A percentile compares a stretch with the other conserved stretches of the same genome.
Conservation (phyloP, 2,888 invertebrate genomes). For the Carpatolechia fugitivella region DNA sequence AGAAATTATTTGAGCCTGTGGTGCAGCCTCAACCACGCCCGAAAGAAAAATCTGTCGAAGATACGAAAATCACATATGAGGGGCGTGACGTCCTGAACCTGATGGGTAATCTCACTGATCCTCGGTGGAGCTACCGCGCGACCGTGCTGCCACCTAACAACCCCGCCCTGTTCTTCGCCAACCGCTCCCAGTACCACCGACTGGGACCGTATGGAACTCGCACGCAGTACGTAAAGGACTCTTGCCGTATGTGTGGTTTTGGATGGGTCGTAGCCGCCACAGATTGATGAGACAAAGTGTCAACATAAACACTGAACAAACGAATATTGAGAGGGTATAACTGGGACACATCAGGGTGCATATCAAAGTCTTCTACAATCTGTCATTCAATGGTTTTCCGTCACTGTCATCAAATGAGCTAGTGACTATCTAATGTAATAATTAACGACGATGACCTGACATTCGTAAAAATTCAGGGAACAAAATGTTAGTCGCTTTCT, state of each 20-base stretch:
- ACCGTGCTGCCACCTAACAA: slow-evolving; percentile 78
- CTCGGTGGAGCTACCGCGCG: slow-evolving; percentile 77
- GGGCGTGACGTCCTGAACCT: slow-evolving; percentile 81
- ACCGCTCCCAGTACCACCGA: slow-evolving; percentile 81
- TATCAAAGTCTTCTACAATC: slow-evolving; percentile 44
- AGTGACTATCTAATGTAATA: slow-evolving; percentile 44
- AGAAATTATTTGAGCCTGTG: slow-evolving; percentile 70
- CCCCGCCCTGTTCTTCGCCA: slow-evolving; percentile 79
- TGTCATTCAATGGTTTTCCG: slow-evolving; percentile 49
- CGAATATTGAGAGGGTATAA: slow-evolving; percentile 51
- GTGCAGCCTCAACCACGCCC: slow-evolving; percentile 69
- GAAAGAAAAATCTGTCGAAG: slow-evolving; percentile 55
- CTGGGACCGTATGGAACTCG: slow-evolving; percentile 76
- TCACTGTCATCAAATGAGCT: slow-evolving; percentile 33
- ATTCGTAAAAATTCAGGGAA: slow-evolving; percentile 29
- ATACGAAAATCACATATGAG: slow-evolving; percentile 67
- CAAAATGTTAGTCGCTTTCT: background rate
- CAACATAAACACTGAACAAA: slow-evolving; percentile 60
- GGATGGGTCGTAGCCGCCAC: slow-evolving; percentile 71
- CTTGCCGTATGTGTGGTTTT: slow-evolving; percentile 74
- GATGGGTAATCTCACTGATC: slow-evolving; percentile 74
- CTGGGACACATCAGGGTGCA: slow-evolving; percentile 69
- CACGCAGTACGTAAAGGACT: slow-evolving; percentile 79
- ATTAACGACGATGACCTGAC: slow-evolving; percentile 33
- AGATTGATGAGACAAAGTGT: slow-evolving; percentile 56